Evolutionary conservation across 2,888 invertebrate genomes (phyloP), one percentile per base, ranked within the genome.

Genomic region (Blera fallax): DNA sequence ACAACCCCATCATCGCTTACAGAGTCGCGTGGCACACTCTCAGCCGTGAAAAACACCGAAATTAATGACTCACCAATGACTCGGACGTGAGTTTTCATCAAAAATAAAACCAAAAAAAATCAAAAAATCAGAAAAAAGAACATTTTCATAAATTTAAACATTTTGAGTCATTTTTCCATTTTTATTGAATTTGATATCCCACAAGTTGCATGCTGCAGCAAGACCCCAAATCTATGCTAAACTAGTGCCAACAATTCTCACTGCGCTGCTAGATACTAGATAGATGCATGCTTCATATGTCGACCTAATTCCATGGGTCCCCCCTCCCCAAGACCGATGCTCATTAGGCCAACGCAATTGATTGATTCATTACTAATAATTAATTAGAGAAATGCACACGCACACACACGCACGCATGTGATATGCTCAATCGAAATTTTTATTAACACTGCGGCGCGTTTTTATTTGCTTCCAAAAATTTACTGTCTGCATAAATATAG

Each of bases 281-380:
- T 16, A 7, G 18, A 16, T 16, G 40, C n/a, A 37, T 65, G 54
- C n/a, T 27, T 8, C 74, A 64, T 74, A 40, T 64, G 74, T 65
- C 74, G 74, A 74, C 74, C 74, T 43, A 74, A 34, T 65, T 74
- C 34, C 45, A n/a, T 40, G 21, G 43, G 8, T 18, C n/a, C 40
- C 34, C 37, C 8, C 40, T 18, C 14, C 8, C 8, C 8, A 16
- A 24, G 8, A 32, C 54, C 37, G 43, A 32, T 64, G 64, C 79
- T 84, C 73, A 84, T 84, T 84, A 84, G 83, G 48, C 40, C 56
- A 37, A 69, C 67, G 73, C 79, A 84, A 84, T 79, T 84, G 79
- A 84, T 84, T 84, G 83, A 84, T 84, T 84, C 79, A 84, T 84
- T 79, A 84, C 83, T 79, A 73, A 79, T 83, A 83, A 84, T 79